Conservation (phyloP, 2,113 vertebrate genomes). For the Urocynchramus pylzowi region DNA sequence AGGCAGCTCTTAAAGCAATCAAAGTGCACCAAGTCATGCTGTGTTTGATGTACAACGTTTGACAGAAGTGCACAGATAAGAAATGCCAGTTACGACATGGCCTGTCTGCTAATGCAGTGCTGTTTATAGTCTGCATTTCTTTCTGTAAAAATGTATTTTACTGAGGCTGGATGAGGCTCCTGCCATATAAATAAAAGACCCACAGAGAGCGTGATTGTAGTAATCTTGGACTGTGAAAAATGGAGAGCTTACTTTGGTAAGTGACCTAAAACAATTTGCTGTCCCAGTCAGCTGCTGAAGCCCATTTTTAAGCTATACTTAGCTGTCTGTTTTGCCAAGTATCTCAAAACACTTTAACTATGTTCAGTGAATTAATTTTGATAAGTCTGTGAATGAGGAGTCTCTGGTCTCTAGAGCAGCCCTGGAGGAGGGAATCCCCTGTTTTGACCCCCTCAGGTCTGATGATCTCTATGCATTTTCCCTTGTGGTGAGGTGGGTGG, state of each 20-base stretch:
- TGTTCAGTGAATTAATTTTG: background rate
- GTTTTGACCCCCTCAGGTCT: background rate
- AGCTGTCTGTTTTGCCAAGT: background rate
- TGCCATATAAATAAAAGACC: background rate
- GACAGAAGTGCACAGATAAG: background rate
- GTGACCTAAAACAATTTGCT: background rate
- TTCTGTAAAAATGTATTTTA: background rate
- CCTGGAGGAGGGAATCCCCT: background rate
- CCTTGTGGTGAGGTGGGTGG: background rate
- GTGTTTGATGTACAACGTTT: background rate
- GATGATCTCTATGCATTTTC: background rate
- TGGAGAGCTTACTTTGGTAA: background rate
- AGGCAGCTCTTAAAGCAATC: background rate
- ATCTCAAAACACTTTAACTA: background rate
- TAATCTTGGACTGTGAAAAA: background rate
- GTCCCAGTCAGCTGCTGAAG: background rate
- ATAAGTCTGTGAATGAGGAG: background rate
- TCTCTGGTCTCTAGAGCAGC: background rate
- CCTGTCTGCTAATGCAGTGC: background rate
- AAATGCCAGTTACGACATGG: background rate
- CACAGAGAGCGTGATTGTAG: background rate
- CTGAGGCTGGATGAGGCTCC: background rate
- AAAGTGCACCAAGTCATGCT: background rate
- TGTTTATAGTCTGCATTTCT: background rate
- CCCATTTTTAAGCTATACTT: background rate